Evolutionary conservation across 2,888 invertebrate species (phyloP), one percentile per base, ranked within the genome.

Genomic region (Anthophora plumipes): DNA sequence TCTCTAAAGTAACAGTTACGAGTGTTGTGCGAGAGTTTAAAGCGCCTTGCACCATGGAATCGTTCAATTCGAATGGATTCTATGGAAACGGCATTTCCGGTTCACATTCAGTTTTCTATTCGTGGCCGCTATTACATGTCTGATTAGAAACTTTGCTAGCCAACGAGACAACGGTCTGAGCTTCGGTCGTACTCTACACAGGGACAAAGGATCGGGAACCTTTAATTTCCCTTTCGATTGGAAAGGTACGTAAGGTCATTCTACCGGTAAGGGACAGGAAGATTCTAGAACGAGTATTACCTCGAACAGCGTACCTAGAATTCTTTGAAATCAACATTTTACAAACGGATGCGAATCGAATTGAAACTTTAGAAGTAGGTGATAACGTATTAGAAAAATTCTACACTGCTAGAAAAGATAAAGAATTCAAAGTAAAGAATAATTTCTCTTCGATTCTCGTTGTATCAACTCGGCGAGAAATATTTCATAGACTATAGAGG

Each of bases 61-160:
- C 79, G 66, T 88, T 90, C 87, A 88, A 89, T 89, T 87, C 88
- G 78, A 84, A 87, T 84, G 84, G 86, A 78, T 84, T 84, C 89
- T 89, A 85, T 89, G 90, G 89, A 90, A 89, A 89, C 90, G 88
- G 83, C 84, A 83, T 86, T 90, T 90, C 90, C 90, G 90, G 89
- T 89, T 90, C 88, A 90, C 90, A 90, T 90, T 88, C 84, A 83
- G 83, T 85, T 85, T 82, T 83, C 88, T 82, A 84, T 83, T 71
- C 88, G 78, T 68, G 79, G 81, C 71, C 80, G 82, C 82, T 86
- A 83, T 89, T 88, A 86, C 86, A 85, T 82, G 85, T 79, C 74
- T 68, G 85, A 89, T 89, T 89, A 90, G 88, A 90, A 88, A 88
- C 86, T 82, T 57, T 55, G 52, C 48, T 22, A 50, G 17, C 52